Evolutionary conservation across 2,888 invertebrate species (phyloP), one percentile per base, ranked within the genome.

Genomic region (Taenaris catops): DNA sequence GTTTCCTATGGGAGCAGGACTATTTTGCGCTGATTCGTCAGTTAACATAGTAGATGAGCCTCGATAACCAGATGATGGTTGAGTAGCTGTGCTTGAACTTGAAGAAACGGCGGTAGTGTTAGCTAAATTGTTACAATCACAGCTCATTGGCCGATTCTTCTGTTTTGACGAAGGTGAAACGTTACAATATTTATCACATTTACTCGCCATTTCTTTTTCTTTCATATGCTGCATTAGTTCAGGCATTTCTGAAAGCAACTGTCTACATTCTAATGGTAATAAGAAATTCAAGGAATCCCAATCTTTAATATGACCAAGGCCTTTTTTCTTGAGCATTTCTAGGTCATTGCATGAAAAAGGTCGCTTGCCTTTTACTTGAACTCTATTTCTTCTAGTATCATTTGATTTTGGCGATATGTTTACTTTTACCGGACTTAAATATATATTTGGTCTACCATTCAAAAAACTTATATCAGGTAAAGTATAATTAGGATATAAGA

Each of bases 271-370:
- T 47, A 89, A 86, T 2, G 98, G 98, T 44, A 98, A 76, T 27
- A 98, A 88, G 49, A 97, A 93, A 54, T 94, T 95, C 31, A 98
- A 81, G 0, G 96, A 97, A 57, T 96, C 95, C 97, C 97, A 98
- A 71, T 98, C 98, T 63, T 92, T 91, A 4, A 98, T 93, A 63
- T 97, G 96, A 21, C 91, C 89, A 45, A 95, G 91, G 33, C 95
- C 94, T 69, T 93, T 92, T 60, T 92, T 92, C 62, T 92, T 92
- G 19, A 96, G 72, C 42, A 92, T 89, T 72, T 96, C 96, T 29
- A 95, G 89, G 61, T 96, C 96, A 55, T 92, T 93, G 60, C 91
- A 94, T 24, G 94, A 94, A 60, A 94, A 92, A 1, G 95, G 95
- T 44, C 92, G 76, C 54, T 89, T 86, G 24, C 86, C 78, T 64